Evolutionary conservation across 23 tunicate species (phyloP), one percentile per base, ranked within the genome.

Genomic region (Halocynthia roretzi): DNA sequence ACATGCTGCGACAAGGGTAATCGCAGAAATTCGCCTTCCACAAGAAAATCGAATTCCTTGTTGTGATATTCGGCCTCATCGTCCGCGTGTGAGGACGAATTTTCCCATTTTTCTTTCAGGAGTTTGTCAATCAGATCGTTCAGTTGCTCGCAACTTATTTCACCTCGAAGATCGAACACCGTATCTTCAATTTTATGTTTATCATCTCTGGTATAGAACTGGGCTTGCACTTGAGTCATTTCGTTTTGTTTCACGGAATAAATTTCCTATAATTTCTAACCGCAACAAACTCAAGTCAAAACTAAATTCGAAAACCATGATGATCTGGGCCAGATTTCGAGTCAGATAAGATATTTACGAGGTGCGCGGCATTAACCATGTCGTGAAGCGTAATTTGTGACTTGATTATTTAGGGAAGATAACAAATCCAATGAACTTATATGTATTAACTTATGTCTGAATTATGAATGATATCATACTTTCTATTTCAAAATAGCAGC

Each of bases 61-160:
- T 53, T 68, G 17, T 66, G 51, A 52, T 54, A 52, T 52, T 53
- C 67, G 31, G 61, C n/a, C 52, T 74, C 80, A 17, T 71, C 79
- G 21, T 55, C 78, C n/a, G 12, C 77, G 17, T 56, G 18, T 2
- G n/a, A 60, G n/a, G 17, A 40, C 51, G 10, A 7, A 49, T 71
- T 19, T 53, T 81, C 64, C 14, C 44, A 21, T 71, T 54, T 71
- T 58, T 71, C 84, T 21, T 75, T 70, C 78, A 76, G 53, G 7
- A 89, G 65, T 80, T 89, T 80, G 72, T 89, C 80, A 12, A 89
- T 72, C 11, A 89, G 79, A 60, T 89, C 85, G 73, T 71, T 83
- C 19, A 89, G 60, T 15, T 83, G 83, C 6, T 21, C 70, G 14
- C 71, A 50, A 44, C 88, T 69, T 50, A 83, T 80, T 19, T 56